Evolutionary conservation across 2,888 invertebrate genomes (phyloP).

Genomic region (Clepsis dumicolana): DNA sequence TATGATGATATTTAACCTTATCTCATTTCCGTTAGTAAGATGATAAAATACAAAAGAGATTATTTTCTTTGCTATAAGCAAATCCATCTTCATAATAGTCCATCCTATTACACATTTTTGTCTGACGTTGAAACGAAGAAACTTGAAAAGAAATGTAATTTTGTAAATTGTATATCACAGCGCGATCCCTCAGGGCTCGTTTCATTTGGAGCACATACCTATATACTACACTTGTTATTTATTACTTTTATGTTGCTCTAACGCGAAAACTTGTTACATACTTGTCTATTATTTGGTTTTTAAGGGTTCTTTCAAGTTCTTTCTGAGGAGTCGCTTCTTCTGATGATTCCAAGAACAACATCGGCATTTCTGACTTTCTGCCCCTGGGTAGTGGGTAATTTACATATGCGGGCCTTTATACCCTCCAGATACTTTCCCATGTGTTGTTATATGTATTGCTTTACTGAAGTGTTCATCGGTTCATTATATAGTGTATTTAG

Average conservation of each 20-base stretch:
- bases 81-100: conserved; percentile 56
- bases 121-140: conserved; percentile 56
- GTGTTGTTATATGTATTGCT: not conserved
- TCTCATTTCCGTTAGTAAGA: conserved; percentile 19
- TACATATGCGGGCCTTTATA: not conserved
- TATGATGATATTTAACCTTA: conserved; percentile 20
- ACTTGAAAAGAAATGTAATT: conserved; percentile 66
- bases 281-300: conserved; percentile 42
- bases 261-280: conserved; percentile 42
- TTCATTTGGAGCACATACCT: conserved; percentile 55
- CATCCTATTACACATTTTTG: conserved; percentile 55
- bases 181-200: conserved; percentile 55
- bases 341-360: conserved; percentile 24
- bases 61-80: conserved; percentile 51
- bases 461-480: not conserved
- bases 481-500: not conserved
- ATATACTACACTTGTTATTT: conserved; percentile 56
- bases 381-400: not conserved
- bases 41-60: conserved; percentile 42
- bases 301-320: conserved; percentile 38
- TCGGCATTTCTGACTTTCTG: conserved; percentile 3
- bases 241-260: conserved; percentile 51
- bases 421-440: not conserved
- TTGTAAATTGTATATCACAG: conserved; percentile 65
- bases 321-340: conserved; percentile 7